Conservation (phyloP, 1,140 invertebrate species). For the Lethocerus indicus region DNA sequence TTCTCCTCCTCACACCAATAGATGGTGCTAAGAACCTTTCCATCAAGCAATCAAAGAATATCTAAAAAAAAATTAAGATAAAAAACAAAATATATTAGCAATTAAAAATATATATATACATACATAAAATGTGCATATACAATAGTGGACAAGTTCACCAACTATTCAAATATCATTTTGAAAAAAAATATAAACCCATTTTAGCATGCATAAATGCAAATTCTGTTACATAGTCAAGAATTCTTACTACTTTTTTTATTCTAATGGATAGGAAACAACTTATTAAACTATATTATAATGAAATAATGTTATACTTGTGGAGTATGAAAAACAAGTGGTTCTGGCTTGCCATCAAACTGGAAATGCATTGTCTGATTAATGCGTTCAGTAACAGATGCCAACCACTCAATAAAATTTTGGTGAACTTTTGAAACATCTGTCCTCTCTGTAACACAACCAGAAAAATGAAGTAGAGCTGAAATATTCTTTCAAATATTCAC, state of each 20-base stretch:
- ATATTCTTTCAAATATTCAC: too few species aligned
- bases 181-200: too few species aligned
- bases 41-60: slow-evolving; percentile 52
- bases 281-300: too few species aligned
- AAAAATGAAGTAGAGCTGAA: neutral
- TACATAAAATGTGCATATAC: too few species aligned
- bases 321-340: slow-evolving; percentile 51
- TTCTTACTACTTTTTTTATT: too few species aligned
- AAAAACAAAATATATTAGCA: neutral
- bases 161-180: too few species aligned
- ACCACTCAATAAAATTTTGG: slow-evolving; percentile 47
- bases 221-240: too few species aligned
- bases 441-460: neutral
- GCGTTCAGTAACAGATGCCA: slow-evolving; percentile 53
- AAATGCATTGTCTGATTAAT: slow-evolving; percentile 69
- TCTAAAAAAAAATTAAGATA: slow-evolving; percentile 23
- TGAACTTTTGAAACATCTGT: slow-evolving; percentile 18
- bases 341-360: slow-evolving; percentile 50
- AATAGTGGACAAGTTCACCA: too few species aligned
- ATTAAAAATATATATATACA: neutral
- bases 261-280: too few species aligned
- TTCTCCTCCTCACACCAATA: slow-evolving; percentile 39
- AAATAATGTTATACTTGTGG: too few species aligned
- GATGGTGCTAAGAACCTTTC: slow-evolving; percentile 38
- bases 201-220: too few species aligned